Evolutionary conservation across 2,113 vertebrate species (phyloP).

Genomic region (Hyaena hyaena): DNA sequence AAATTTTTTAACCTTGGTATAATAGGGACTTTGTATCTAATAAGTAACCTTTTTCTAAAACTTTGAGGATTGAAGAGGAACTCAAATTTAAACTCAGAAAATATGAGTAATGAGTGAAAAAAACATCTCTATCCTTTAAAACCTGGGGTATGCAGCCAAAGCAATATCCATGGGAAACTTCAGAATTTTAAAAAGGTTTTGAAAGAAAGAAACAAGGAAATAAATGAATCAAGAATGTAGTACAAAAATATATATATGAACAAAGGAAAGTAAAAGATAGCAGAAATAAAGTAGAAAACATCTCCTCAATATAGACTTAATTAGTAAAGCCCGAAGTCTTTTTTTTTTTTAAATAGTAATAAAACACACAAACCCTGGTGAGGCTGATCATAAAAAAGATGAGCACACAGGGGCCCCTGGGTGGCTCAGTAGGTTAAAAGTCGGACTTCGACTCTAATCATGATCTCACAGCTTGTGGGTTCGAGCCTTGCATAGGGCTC

Average conservation of each 20-base stretch:
- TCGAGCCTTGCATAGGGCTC: too few species aligned
- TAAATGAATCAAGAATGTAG: not conserved
- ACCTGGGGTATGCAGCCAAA: not conserved
- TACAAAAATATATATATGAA: not conserved
- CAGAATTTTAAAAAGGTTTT: slow-evolving; percentile 15
- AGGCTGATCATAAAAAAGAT: not conserved
- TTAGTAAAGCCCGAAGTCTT: not conserved
- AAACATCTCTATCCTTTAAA: not conserved
- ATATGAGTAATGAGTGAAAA: not conserved
- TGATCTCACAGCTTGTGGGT: too few species aligned
- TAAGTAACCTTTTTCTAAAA: slow-evolving; percentile 14
- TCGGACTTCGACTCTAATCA: too few species aligned
- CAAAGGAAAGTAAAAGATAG: not conserved
- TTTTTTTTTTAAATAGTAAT: not conserved
- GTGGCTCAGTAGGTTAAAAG: too few species aligned
- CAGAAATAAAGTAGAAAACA: slow-evolving; percentile 11
- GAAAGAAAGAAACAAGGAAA: slow-evolving; percentile 15
- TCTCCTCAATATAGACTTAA: not conserved
- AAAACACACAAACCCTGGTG: not conserved
- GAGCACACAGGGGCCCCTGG: too few species aligned
- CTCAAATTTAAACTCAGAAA: slow-evolving; percentile 20
- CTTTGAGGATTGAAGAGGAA: not conserved
- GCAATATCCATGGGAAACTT: not conserved
- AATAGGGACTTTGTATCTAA: not conserved
- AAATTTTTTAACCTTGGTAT: not conserved